These are phyloP conservation scores for Trichomalopsis sarcophagae DNA, from an alignment of 1,140 invertebrate species.

Conservation along the genomic window DNA sequence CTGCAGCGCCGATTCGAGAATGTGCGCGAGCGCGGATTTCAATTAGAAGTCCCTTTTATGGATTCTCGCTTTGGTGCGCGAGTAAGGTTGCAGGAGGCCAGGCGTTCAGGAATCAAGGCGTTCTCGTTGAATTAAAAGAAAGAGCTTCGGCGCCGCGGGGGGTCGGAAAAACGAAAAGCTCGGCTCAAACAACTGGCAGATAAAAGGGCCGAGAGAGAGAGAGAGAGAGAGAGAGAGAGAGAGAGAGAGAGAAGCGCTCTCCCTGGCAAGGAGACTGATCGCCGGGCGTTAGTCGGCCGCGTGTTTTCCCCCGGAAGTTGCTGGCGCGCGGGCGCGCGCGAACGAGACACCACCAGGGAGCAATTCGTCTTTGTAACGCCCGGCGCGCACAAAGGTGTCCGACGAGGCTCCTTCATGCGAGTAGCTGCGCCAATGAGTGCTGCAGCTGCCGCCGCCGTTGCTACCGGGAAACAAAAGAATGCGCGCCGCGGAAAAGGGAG, in stretches of 20 bases:
- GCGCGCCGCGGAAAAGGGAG: constrained; percentile 46
- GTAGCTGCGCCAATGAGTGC: constrained; percentile 44
- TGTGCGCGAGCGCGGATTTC: background rate
- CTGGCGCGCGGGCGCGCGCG: too few species aligned
- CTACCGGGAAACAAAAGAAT: constrained; percentile 30
- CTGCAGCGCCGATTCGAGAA: too few species aligned
- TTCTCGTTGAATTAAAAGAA: constrained; percentile 11
- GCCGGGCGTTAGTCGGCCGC: constrained; percentile 49
- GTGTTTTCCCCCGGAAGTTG: constrained; percentile 55
- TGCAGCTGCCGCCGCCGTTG: background rate
- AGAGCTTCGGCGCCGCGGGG: background rate
- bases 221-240: too few species aligned
- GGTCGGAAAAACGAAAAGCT: background rate
- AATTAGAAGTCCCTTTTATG: background rate
- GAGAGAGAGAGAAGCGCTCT: too few species aligned
- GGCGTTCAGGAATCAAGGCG: too few species aligned
- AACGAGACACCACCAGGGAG: constrained; percentile 56
- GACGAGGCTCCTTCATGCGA: constrained; percentile 42
- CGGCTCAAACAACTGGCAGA: background rate
- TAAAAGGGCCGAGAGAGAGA: background rate
- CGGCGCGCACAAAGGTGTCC: constrained; percentile 54
- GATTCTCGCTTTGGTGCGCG: too few species aligned
- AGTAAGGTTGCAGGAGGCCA: too few species aligned
- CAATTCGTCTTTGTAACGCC: constrained; percentile 61
- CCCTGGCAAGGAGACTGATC: constrained; percentile 49